A percentile compares a stretch with the other conserved stretches of the same genome.
These are phyloP conservation scores for Leucophora obtusa DNA, from an alignment of 2,888 invertebrate genomes.

Conservation along the genomic window DNA sequence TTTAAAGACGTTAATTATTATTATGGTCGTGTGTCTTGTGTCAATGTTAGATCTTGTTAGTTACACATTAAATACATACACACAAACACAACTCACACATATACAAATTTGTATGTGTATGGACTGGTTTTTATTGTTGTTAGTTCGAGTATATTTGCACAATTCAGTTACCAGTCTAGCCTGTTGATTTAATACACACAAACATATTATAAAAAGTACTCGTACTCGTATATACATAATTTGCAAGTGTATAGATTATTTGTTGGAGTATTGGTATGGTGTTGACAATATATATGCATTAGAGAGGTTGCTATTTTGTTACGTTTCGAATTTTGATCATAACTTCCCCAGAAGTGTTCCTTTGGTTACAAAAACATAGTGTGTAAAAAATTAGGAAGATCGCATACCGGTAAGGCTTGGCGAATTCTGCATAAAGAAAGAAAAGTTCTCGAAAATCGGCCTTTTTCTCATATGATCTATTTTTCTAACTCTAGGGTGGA, in stretches of 20 bases:
- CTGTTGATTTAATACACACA: background rate
- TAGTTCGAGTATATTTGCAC: background rate
- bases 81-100: background rate
- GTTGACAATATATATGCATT: background rate
- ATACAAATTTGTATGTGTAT: slow-evolving; percentile 7
- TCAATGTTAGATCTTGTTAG: slow-evolving; percentile 63
- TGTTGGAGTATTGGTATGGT: background rate
- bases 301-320: too few relatives aligned
- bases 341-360: too few relatives aligned
- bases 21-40: slow-evolving; percentile 74
- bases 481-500: too few relatives aligned
- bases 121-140: background rate
- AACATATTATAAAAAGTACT: background rate
- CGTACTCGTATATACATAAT: background rate
- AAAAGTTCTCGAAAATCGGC: too few relatives aligned
- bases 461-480: too few relatives aligned
- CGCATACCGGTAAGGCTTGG: too few relatives aligned
- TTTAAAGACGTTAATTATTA: slow-evolving; percentile 75
- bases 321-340: too few relatives aligned
- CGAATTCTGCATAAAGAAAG: too few relatives aligned
- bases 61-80: slow-evolving; percentile 49
- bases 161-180: background rate
- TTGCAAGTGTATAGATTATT: background rate
- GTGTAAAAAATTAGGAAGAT: too few relatives aligned
- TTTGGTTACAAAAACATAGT: too few relatives aligned